Evolutionary conservation across 1,140 invertebrate genomes (phyloP).

Genomic region (Lepidurus couesii): DNA sequence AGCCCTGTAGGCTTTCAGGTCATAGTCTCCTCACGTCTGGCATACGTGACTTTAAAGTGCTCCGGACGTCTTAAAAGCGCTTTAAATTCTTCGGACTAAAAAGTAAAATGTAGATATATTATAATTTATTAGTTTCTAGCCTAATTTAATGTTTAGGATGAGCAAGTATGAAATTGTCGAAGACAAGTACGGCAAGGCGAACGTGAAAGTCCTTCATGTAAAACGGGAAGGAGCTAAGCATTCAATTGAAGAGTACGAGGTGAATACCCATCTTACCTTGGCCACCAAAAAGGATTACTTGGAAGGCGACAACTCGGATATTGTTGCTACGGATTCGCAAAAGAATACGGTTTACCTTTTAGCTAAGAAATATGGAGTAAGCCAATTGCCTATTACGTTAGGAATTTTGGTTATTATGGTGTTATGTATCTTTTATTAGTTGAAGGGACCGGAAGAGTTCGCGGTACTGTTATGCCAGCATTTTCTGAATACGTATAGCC

Average conservation of each 20-base stretch:
- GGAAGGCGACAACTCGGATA: constrained; percentile 43
- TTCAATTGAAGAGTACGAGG: constrained; percentile 64
- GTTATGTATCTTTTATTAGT: constrained; percentile 37
- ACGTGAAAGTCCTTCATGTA: constrained; percentile 64
- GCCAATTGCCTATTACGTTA: background rate
- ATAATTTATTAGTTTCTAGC: background rate
- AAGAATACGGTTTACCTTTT: constrained; percentile 75
- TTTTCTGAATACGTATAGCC: constrained; percentile 63
- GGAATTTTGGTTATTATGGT: background rate
- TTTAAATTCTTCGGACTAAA: background rate
- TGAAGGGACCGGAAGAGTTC: constrained; percentile 66
- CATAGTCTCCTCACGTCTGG: too few species aligned
- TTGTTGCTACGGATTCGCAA: constrained; percentile 66
- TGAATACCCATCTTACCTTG: constrained; percentile 63
- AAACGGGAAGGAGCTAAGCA: constrained; percentile 57
- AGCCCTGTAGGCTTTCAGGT: too few species aligned
- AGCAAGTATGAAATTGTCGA: constrained; percentile 54
- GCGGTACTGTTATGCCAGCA: constrained; percentile 61
- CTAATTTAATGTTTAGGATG: background rate
- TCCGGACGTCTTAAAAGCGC: too few species aligned
- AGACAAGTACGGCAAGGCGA: constrained; percentile 66
- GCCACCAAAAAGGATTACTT: constrained; percentile 58
- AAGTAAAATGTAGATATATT: background rate
- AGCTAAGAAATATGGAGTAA: constrained; percentile 63
- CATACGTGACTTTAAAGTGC: too few species aligned